phyloP scores from a whole-genome alignment of 2,113 vertebrate species.

The Stomatorhinus ivindoensis region DNA sequence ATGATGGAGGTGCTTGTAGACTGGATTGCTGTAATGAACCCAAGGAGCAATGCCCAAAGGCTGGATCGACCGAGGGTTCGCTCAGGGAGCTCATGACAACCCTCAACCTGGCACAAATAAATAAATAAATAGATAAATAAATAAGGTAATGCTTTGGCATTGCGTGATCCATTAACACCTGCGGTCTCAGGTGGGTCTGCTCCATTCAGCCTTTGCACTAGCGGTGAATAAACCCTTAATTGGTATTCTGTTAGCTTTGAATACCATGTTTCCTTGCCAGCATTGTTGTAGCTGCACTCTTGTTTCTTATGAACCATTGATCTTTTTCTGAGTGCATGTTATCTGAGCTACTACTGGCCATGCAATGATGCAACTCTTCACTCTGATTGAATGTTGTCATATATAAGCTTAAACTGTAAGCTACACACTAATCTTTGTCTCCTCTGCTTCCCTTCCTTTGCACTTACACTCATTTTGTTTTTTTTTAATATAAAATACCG shows the following conservation, averaged over 20 bases:
- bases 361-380: background rate
- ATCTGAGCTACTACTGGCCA: background rate
- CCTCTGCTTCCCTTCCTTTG: background rate
- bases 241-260: background rate
- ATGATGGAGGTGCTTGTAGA: slow-evolving; percentile 26
- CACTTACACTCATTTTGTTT: background rate
- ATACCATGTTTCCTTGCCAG: background rate
- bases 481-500: too few relatives aligned
- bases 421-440: background rate
- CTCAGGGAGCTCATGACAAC: background rate
- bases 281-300: background rate
- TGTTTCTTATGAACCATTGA: background rate
- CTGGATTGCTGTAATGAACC: slow-evolving; percentile 15
- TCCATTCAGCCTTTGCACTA: background rate
- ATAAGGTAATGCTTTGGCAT: background rate
- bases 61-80: slow-evolving; percentile 27
- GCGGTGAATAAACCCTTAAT: background rate
- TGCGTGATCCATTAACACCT: slow-evolving; percentile 8
- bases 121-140: slow-evolving; percentile 13
- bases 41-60: slow-evolving; percentile 18
- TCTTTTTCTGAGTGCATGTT: background rate
- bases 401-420: background rate
- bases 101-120: background rate
- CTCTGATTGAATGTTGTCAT: background rate
- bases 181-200: background rate